Conservation (phyloP, 2,113 vertebrate species). For the Albula goreensis region DNA sequence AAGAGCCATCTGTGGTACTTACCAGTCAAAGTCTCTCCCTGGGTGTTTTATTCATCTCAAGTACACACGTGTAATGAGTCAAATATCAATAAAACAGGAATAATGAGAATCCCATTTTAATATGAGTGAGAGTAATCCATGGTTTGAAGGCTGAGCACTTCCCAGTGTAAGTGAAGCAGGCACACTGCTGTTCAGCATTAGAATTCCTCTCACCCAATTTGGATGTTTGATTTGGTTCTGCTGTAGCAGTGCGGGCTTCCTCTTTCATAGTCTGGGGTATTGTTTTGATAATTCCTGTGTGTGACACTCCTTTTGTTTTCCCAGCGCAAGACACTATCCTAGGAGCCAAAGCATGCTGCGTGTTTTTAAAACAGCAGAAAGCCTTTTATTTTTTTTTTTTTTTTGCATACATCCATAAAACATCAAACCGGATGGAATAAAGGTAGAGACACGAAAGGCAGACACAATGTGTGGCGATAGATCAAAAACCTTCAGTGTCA, state of each 20-base stretch:
- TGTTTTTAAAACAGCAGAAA: slow-evolving; percentile 18
- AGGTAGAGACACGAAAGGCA: slow-evolving; percentile 24
- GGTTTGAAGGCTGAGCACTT: background rate
- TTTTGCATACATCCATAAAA: slow-evolving; percentile 39
- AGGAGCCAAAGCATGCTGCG: background rate
- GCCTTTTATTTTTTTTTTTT: slow-evolving; percentile 16
- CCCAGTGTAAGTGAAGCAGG: background rate
- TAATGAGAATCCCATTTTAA: background rate
- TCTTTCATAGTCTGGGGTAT: no score
- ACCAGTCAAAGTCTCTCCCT: background rate
- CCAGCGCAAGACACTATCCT: background rate
- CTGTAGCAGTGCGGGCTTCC: no score
- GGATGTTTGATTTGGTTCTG: no score
- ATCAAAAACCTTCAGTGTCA: slow-evolving; percentile 28
- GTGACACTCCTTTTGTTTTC: background rate
- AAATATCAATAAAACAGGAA: background rate
- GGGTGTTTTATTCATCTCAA: background rate
- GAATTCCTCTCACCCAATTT: background rate
- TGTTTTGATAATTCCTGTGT: background rate
- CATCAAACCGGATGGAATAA: slow-evolving; percentile 32
- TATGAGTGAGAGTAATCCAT: background rate
- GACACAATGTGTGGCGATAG: background rate
- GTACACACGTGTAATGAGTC: background rate
- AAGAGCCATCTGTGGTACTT: background rate
- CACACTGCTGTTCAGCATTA: background rate